Percentiles rank a stretch among this genome's conserved stretches.
Conservation (phyloP, 37 sponge, comb jelly and placozoan genomes). For the Bolinopsis microptera region DNA sequence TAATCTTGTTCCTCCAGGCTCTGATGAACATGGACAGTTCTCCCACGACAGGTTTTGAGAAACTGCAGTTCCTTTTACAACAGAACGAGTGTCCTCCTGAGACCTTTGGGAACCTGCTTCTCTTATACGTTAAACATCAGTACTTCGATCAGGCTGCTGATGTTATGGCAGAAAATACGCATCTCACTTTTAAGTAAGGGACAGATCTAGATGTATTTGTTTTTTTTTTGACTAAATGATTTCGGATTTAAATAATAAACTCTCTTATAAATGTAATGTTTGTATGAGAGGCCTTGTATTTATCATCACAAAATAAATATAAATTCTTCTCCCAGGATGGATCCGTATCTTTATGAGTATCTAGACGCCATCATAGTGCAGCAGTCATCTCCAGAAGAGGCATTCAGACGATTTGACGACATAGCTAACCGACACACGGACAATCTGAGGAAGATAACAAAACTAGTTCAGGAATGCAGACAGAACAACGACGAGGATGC, state of each 20-base stretch:
- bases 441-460: constrained; percentile 86
- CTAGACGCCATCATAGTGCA: constrained; percentile 87
- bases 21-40: constrained; percentile 93
- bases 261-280: neutral
- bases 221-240: too few relatives aligned
- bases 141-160: constrained; percentile 98
- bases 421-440: constrained; percentile 84
- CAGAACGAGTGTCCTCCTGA: constrained; percentile 93
- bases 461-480: constrained; percentile 85
- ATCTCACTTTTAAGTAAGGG: constrained; percentile 86
- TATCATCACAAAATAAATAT: too few relatives aligned
- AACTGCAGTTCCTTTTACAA: constrained; percentile 96
- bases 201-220: too few relatives aligned
- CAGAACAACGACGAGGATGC: constrained; percentile 86
- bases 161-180: constrained; percentile 94
- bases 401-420: constrained; percentile 88
- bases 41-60: constrained; percentile 96
- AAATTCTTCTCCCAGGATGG: constrained; percentile 24
- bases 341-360: constrained; percentile 82
- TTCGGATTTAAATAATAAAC: neutral
- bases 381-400: constrained; percentile 93
- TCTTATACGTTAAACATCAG: constrained; percentile 90
- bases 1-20: constrained; percentile 65
- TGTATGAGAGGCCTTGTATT: neutral
- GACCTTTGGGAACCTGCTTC: constrained; percentile 91